Evolutionary conservation across 2,113 vertebrate genomes (phyloP), one percentile per base, ranked within the genome.

Genomic region (Aptenodytes patagonicus): DNA sequence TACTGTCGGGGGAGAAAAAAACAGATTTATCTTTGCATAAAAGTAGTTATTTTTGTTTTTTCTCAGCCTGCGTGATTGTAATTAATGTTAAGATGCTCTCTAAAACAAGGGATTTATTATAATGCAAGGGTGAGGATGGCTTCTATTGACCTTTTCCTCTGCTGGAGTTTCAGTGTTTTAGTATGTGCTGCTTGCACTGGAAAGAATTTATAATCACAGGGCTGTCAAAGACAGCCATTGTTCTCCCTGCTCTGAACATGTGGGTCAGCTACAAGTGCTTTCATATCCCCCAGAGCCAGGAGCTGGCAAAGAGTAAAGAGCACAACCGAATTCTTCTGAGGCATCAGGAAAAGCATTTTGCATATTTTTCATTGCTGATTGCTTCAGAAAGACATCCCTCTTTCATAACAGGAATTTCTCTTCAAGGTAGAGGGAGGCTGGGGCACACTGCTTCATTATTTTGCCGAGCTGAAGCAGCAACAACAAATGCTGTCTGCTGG

Each of bases 201-300:
- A 98, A 99, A 98, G 98, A 99, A 99, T 99, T 98, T 98, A 98
- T 98, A 98, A 98, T 98, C 97, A 97, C 96, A 94, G 97, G 97
- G 84, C 98, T 98, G 98, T 98, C 97, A 98, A 99, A 99, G 98
- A 96, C 97, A 92, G 80, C 98, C 98, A 98, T 98, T 99, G 98
- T 99, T 98, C 98, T 98, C 96, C 51, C 80, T 89, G 96, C 98
- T 96, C 97, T 93, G 96, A 98, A 97, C 98, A 98, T 98, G 98
- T 98, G 98, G 98, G 98, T 98, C 98, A 98, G 98, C 98, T 97
- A 97, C 98, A 97, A 98, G 98, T 97, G 97, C 97, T 96, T 97
- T 97, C 97, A 97, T 97, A 98, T 98, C 96, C 98, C 98, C 98
- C 97, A 97, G 97, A 97, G 98, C 97, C 97, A 98, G 90, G 97